Evolutionary conservation across 2,888 invertebrate species (phyloP).

Genomic region (Empis livida): DNA sequence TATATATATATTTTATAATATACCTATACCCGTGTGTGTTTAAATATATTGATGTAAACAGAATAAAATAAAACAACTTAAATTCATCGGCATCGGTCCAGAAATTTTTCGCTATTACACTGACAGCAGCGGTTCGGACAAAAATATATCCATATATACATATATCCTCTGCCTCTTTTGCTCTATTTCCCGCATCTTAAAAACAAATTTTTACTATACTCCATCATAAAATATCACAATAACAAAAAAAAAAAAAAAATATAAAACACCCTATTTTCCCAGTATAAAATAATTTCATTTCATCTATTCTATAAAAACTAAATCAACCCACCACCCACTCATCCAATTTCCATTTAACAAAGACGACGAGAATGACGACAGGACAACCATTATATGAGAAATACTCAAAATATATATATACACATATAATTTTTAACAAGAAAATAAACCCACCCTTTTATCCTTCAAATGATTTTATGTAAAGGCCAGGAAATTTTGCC

Average conservation of each 20-base stretch:
- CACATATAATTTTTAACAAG: no score
- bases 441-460: background rate
- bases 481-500: slow-evolving; percentile 13
- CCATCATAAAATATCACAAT: background rate
- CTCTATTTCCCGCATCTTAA: background rate
- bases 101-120: slow-evolving; percentile 15
- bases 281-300: no score
- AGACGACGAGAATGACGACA: background rate
- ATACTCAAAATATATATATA: background rate
- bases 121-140: slow-evolving; percentile 9
- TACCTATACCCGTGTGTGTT: no score
- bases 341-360: background rate
- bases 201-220: background rate
- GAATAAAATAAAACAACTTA: slow-evolving; percentile 1
- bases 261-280: background rate
- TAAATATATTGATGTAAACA: no score
- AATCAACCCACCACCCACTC: background rate
- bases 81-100: slow-evolving; percentile 16
- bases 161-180: background rate
- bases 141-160: background rate
- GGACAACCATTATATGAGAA: background rate
- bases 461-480: background rate
- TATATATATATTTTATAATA: no score
- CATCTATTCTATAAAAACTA: no score
- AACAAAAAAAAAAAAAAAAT: background rate